Conservation (phyloP, 2,888 invertebrate genomes). For the Cephus sareptanus region DNA sequence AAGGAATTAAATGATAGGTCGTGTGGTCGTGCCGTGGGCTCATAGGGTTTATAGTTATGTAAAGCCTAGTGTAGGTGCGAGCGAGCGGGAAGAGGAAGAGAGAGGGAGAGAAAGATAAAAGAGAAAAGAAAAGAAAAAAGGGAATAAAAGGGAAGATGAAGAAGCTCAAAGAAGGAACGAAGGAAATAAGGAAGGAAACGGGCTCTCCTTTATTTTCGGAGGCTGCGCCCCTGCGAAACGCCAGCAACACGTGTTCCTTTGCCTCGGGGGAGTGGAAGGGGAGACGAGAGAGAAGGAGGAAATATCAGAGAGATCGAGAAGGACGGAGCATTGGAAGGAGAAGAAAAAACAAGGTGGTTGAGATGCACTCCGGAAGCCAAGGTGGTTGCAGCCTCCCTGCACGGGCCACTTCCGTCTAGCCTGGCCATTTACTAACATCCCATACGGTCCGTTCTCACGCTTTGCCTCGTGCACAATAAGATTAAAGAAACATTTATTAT, state of each 20-base stretch:
- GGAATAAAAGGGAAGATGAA: constrained; percentile 4
- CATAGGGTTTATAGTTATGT: too few species aligned
- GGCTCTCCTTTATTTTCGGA: constrained; percentile 23
- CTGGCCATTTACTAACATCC: neutral
- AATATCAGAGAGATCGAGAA: constrained; percentile 16
- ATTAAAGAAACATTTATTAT: neutral
- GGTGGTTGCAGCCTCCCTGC: constrained; percentile 62
- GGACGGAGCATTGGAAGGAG: constrained; percentile 14
- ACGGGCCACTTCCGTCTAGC: constrained; percentile 60
- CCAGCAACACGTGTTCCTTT: neutral
- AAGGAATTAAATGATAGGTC: neutral
- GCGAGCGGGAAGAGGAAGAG: constrained; percentile 13
- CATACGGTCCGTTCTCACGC: neutral
- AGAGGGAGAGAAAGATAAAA: neutral
- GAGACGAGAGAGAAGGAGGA: constrained; percentile 9
- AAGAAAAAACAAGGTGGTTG: constrained; percentile 55
- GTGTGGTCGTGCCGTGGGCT: too few species aligned
- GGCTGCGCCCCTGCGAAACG: constrained; percentile 3
- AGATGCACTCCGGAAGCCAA: constrained; percentile 62
- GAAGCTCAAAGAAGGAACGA: constrained; percentile 15
- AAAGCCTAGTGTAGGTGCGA: constrained; percentile 14
- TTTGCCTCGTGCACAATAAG: neutral
- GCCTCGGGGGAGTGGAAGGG: neutral
- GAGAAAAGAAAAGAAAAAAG: constrained; percentile 4
- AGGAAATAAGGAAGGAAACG: constrained; percentile 24